Conservation (phyloP, 2,797 vertebrate genomes). For the Psittacula derbiana region DNA sequence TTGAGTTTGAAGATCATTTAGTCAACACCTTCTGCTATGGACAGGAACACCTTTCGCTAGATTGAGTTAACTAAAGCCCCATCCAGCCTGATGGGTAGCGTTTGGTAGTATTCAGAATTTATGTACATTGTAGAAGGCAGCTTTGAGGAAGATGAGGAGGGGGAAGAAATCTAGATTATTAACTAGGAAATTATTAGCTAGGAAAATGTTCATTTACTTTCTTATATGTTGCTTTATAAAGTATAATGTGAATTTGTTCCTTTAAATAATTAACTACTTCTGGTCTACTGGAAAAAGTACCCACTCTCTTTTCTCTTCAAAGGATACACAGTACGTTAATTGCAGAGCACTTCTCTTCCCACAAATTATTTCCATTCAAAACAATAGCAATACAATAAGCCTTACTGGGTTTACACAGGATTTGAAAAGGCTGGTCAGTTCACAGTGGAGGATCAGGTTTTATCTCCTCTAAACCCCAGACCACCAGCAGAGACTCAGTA, state of each 20-base stretch:
- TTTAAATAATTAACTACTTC: not conserved
- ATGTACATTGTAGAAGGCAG: not conserved
- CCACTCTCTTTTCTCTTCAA: not conserved
- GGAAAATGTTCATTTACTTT: not conserved
- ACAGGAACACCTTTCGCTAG: not conserved
- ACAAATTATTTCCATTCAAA: slow-evolving; percentile 8
- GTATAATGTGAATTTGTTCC: not conserved
- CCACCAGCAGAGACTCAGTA: not conserved
- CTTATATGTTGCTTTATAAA: not conserved
- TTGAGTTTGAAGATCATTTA: not conserved
- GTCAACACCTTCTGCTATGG: not conserved
- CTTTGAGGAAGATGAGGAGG: not conserved
- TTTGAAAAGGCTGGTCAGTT: slow-evolving; percentile 41
- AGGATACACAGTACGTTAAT: not conserved
- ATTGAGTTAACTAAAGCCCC: not conserved
- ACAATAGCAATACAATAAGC: not conserved
- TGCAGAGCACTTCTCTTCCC: not conserved
- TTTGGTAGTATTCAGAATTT: not conserved
- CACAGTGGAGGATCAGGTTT: slow-evolving; percentile 44
- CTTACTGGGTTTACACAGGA: not conserved
- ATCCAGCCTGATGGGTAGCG: not conserved
- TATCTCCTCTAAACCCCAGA: slow-evolving; percentile 37
- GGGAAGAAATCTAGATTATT: not conserved
- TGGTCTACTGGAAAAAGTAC: not conserved
- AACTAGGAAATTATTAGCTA: not conserved